Conservation (phyloP, 2,113 vertebrate genomes). For the Vulpes vulpes region DNA sequence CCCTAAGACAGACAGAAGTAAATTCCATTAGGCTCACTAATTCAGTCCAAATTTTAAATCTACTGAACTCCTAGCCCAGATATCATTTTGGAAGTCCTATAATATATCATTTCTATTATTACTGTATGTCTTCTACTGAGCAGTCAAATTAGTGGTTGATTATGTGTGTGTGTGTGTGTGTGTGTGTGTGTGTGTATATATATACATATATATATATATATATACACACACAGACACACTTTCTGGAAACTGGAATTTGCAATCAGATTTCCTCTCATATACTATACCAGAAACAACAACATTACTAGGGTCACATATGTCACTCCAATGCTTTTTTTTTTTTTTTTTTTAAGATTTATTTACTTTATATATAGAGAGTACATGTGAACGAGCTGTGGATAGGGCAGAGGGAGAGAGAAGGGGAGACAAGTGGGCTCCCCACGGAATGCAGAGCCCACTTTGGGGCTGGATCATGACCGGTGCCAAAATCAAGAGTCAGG, state of each 20-base stretch:
- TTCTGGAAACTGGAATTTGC: conserved; percentile 22
- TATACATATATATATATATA: too few relatives aligned
- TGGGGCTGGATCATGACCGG: not conserved
- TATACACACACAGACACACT: not conserved
- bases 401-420: not conserved
- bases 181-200: too few relatives aligned
- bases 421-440: not conserved
- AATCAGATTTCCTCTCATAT: not conserved
- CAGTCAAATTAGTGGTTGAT: not conserved
- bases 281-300: conserved; percentile 21
- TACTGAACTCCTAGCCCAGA: not conserved
- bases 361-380: not conserved
- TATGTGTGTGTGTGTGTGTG: not conserved
- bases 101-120: conserved; percentile 25
- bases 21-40: conserved; percentile 39
- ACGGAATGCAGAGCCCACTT: not conserved
- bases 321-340: not conserved
- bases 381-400: not conserved
- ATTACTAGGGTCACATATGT: not conserved
- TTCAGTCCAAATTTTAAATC: not conserved
- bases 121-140: not conserved
- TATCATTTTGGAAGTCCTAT: not conserved
- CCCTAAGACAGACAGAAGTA: not conserved
- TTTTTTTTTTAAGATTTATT: not conserved
- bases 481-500: not conserved